phyloP scores from a whole-genome alignment of 2,797 vertebrate species.

The Trachops cirrhosus region DNA sequence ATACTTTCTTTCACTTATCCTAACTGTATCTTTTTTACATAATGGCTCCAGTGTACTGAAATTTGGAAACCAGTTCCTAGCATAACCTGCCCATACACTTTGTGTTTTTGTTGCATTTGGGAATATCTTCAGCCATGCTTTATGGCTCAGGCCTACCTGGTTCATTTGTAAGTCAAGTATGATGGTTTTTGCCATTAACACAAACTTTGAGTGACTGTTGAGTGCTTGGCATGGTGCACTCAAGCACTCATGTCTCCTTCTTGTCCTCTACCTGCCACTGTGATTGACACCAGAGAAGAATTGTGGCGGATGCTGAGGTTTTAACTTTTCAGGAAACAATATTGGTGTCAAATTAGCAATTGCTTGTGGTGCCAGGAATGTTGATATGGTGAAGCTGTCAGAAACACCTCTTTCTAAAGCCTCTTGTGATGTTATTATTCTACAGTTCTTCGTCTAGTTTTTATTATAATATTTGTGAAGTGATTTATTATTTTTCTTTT shows the following conservation, averaged over 20 bases:
- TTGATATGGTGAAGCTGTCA: neutral
- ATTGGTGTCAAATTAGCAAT: neutral
- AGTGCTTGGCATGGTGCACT: neutral
- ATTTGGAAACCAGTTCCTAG: neutral
- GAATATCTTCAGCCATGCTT: neutral
- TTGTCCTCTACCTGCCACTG: neutral
- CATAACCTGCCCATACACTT: neutral
- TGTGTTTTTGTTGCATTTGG: neutral
- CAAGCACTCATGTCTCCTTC: neutral
- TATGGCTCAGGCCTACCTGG: neutral
- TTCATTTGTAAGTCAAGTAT: neutral
- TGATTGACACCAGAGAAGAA: neutral
- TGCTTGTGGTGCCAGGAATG: neutral
- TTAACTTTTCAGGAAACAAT: neutral
- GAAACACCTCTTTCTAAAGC: neutral
- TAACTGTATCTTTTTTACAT: neutral
- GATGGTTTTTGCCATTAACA: neutral
- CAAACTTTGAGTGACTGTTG: neutral
- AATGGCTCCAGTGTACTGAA: neutral
- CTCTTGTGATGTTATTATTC: neutral
- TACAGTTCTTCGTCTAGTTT: neutral
- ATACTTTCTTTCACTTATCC: neutral
- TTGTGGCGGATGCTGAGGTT: neutral
- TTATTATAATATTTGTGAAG: neutral
- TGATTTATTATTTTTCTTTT: neutral